Conservation (phyloP, 2,113 vertebrate genomes). For the Cairina moschata region DNA sequence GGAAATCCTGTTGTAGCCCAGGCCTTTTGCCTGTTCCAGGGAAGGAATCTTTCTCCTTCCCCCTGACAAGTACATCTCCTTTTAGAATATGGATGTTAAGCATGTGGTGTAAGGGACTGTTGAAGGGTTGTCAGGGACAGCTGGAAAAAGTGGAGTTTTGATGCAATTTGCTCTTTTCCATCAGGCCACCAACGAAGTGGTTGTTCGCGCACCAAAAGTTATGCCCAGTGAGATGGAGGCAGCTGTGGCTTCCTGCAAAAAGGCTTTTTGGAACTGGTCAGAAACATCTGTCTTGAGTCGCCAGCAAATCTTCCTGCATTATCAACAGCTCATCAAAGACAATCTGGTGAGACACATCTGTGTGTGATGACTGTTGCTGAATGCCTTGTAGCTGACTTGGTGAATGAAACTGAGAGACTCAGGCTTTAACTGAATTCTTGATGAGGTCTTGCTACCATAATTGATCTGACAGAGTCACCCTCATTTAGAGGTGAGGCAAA, state of each 20-base stretch:
- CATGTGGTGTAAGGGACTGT: background rate
- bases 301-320: conserved; percentile 94
- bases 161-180: background rate
- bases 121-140: background rate
- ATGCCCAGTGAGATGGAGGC: conserved; percentile 92
- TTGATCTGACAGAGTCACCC: background rate
- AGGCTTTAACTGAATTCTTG: background rate
- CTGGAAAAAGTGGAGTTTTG: background rate
- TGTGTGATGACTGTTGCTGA: background rate
- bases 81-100: background rate
- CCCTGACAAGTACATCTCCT: background rate
- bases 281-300: conserved; percentile 91
- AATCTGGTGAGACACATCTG: conserved; percentile 87
- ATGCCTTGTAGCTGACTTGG: background rate
- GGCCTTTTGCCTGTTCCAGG: too few species aligned
- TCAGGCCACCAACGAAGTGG: conserved; percentile 94
- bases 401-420: background rate
- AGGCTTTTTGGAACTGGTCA: conserved; percentile 87
- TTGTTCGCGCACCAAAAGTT: conserved; percentile 88
- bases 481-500: background rate
- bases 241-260: conserved; percentile 89
- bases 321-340: conserved; percentile 97
- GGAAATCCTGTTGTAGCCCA: too few species aligned
- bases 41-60: too few species aligned
- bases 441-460: background rate